phyloP scores from a whole-genome alignment of 2,797 vertebrate species.

The Antennarius maculatus region DNA sequence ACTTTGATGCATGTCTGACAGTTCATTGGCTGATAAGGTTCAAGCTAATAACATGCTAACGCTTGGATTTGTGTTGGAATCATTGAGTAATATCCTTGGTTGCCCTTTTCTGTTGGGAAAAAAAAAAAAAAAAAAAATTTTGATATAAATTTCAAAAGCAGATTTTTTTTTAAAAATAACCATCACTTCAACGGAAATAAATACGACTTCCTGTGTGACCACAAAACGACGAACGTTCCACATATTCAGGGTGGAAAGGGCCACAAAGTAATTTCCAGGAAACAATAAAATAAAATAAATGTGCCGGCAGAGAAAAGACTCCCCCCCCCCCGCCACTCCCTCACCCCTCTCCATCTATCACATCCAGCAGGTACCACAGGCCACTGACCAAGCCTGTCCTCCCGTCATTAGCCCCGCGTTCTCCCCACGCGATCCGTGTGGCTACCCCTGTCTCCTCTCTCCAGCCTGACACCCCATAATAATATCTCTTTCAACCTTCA shows the following conservation, averaged over 20 bases:
- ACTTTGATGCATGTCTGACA: no score
- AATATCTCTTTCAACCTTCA: conserved; percentile 99
- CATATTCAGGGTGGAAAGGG: conserved; percentile 17
- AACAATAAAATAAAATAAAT: conserved; percentile 64
- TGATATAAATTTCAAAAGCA: no score
- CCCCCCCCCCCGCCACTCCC: conserved; percentile 58
- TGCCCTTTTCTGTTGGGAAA: no score
- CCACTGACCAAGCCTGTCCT: conserved; percentile 99
- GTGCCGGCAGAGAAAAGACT: conserved; percentile 46
- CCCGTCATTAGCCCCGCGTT: conserved; percentile 97
- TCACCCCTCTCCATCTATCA: conserved; percentile 99
- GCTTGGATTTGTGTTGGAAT: no score
- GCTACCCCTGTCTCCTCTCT: conserved; percentile 99
- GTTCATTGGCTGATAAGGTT: no score
- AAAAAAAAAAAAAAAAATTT: no score
- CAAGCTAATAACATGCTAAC: no score
- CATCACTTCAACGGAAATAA: no score
- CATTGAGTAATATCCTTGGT: no score
- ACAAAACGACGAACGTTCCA: neutral
- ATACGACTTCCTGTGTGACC: neutral
- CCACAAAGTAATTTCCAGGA: conserved; percentile 40
- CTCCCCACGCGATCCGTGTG: conserved; percentile 99
- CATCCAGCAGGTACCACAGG: conserved; percentile 92
- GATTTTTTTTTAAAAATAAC: no score
- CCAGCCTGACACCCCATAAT: conserved; percentile 93